A percentile compares a stretch with the other conserved stretches of the same genome.
Evolutionary conservation across 2,797 vertebrate species (phyloP).

Genomic region (Emydoidea blandingii): DNA sequence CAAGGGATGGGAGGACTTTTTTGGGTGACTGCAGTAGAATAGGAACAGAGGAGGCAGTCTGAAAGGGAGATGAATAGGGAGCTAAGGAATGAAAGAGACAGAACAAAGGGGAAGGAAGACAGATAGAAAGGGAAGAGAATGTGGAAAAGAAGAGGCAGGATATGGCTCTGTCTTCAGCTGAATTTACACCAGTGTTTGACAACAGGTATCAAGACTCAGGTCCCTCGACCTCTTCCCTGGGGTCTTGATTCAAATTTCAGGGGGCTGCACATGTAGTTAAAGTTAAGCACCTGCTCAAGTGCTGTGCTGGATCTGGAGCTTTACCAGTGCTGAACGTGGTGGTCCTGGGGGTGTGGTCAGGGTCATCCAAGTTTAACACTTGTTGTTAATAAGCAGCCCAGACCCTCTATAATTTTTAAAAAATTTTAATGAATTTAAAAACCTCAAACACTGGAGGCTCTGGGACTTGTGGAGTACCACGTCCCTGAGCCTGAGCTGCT

Average conservation of each 20-base stretch:
- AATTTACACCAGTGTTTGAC: background rate
- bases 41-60: background rate
- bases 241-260: background rate
- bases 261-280: background rate
- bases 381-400: background rate
- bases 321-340: background rate
- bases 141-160: background rate
- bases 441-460: background rate
- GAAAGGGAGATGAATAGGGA: background rate
- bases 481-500: background rate
- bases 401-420: background rate
- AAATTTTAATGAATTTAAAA: background rate
- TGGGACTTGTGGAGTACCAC: background rate
- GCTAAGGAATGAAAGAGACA: background rate
- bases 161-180: background rate
- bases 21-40: background rate
- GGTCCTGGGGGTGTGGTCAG: background rate
- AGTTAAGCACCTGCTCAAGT: background rate
- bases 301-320: background rate
- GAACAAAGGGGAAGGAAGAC: background rate
- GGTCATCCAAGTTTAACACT: background rate
- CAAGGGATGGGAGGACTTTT: background rate
- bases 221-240: background rate
- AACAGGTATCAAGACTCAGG: background rate
- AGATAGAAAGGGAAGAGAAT: background rate